Evolutionary conservation across 2,888 invertebrate genomes (phyloP).

Genomic region (Caenorhabditis japonica): DNA sequence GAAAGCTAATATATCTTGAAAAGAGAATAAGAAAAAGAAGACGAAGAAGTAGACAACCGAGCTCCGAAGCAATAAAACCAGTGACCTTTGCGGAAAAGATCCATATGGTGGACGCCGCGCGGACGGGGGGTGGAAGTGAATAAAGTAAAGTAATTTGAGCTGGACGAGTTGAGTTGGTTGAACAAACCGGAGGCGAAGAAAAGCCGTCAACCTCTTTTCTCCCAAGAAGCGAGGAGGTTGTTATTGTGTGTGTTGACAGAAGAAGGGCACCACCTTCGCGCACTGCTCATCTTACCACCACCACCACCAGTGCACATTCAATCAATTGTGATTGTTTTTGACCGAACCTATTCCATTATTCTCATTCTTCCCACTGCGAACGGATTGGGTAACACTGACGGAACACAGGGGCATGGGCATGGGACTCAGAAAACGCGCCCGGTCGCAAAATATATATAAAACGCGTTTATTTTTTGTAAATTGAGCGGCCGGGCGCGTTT

Average conservation of each 20-base stretch:
- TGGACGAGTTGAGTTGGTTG: conserved; percentile 27
- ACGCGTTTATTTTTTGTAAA: too few species aligned
- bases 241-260: conserved; percentile 48
- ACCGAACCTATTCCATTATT: not conserved
- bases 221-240: conserved; percentile 31
- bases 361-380: conserved; percentile 17
- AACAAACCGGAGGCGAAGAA: conserved; percentile 6
- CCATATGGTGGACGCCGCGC: conserved; percentile 39
- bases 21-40: not conserved
- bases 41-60: not conserved
- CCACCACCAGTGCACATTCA: conserved; percentile 23
- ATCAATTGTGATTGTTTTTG: conserved; percentile 49
- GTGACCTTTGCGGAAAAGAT: conserved; percentile 29
- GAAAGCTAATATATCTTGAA: conserved; percentile 45
- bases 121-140: not conserved
- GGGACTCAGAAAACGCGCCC: too few species aligned
- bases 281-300: conserved; percentile 49
- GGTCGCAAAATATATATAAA: too few species aligned
- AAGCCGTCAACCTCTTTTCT: conserved; percentile 13
- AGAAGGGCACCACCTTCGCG: conserved; percentile 43
- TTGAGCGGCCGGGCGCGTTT: too few species aligned
- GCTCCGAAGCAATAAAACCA: conserved; percentile 26
- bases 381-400: conserved; percentile 31
- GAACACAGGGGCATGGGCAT: conserved; percentile 5
- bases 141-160: conserved; percentile 39